phyloP scores from a whole-genome alignment of 2,888 invertebrate species.

The Tyria jacobaeae region DNA sequence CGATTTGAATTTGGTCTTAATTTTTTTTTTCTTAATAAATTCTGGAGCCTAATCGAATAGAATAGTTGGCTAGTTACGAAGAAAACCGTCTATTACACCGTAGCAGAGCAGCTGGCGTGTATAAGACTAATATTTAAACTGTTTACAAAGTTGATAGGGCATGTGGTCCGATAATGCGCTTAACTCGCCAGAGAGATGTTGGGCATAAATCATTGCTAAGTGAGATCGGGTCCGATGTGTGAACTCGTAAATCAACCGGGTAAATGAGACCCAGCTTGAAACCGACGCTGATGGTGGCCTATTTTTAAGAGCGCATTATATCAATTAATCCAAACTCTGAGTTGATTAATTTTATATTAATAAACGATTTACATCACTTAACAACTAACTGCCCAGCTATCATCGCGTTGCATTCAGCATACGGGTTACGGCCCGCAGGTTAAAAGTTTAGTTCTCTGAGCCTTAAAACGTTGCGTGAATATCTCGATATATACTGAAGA shows the following conservation, averaged over 20 bases:
- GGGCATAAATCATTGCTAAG: slow-evolving; percentile 84
- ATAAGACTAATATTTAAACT: slow-evolving; percentile 63
- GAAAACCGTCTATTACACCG: slow-evolving; percentile 47
- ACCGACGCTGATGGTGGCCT: slow-evolving; percentile 72
- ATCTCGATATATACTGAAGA: too few species aligned
- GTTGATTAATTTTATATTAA: slow-evolving; percentile 52
- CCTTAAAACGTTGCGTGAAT: too few species aligned
- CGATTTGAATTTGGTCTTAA: too few species aligned
- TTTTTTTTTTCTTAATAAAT: too few species aligned
- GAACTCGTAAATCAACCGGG: slow-evolving; percentile 84
- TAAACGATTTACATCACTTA: background rate
- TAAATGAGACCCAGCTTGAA: slow-evolving; percentile 75
- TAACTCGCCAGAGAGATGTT: slow-evolving; percentile 80
- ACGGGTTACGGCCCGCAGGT: too few species aligned
- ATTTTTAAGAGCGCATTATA: slow-evolving; percentile 69
- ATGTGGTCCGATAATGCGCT: slow-evolving; percentile 81
- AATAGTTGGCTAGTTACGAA: too few species aligned
- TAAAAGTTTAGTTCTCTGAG: too few species aligned
- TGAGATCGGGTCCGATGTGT: slow-evolving; percentile 84
- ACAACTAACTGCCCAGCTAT: too few species aligned
- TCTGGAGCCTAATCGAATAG: too few species aligned
- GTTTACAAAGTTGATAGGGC: slow-evolving; percentile 80
- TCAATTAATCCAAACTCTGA: slow-evolving; percentile 63
- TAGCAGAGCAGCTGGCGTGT: slow-evolving; percentile 45
- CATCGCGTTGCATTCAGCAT: too few species aligned